phyloP scores from a whole-genome alignment of 2,888 invertebrate species.

The Autographa gamma region DNA sequence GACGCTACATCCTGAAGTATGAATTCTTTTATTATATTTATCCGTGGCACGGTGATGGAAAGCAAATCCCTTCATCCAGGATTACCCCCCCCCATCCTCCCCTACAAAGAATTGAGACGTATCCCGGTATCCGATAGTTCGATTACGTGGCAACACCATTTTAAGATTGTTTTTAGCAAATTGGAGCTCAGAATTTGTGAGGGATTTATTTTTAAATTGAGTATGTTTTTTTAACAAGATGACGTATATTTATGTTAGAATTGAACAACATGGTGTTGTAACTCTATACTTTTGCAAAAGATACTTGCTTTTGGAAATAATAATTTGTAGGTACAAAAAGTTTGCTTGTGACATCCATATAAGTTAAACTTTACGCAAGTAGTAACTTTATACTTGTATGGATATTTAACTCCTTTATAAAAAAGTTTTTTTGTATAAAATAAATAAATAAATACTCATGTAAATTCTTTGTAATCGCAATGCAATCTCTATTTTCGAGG shows the following conservation, averaged over 20 bases:
- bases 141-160: conserved; percentile 36
- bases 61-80: conserved; percentile 48
- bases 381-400: too few relatives aligned
- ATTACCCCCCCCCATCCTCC: conserved; percentile 41
- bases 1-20: conserved; percentile 38
- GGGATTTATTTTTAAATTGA: conserved; percentile 8
- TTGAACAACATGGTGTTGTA: too few relatives aligned
- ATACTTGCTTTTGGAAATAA: too few relatives aligned
- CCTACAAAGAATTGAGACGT: conserved; percentile 41
- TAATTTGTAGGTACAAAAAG: too few relatives aligned
- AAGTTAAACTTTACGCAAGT: too few relatives aligned
- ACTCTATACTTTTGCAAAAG: too few relatives aligned
- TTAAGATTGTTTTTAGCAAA: conserved; percentile 37
- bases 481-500: too few relatives aligned
- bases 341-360: too few relatives aligned
- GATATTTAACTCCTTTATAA: too few relatives aligned
- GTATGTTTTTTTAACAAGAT: not conserved
- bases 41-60: conserved; percentile 43
- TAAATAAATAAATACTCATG: too few relatives aligned
- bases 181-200: conserved; percentile 16
- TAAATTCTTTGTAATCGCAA: too few relatives aligned
- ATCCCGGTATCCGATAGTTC: conserved; percentile 41
- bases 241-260: not conserved
- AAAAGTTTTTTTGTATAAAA: too few relatives aligned
- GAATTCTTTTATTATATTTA: conserved; percentile 59